Conservation (phyloP, 2,113 vertebrate species). For the Odocoileus virginianus region DNA sequence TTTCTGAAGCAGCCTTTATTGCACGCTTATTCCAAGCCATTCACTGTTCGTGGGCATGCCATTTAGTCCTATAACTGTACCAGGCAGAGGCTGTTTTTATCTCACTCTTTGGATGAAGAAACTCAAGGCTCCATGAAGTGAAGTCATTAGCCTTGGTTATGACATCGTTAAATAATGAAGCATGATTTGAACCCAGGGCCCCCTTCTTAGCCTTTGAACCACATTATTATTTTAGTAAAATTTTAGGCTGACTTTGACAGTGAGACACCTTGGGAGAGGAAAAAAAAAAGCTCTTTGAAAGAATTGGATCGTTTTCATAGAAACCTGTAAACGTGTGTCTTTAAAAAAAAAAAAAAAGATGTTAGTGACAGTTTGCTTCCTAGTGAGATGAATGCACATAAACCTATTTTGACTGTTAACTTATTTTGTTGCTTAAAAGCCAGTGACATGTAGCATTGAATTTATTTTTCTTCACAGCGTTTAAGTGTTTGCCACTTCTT, state of each 20-base stretch:
- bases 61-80: background rate
- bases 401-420: constrained; percentile 71
- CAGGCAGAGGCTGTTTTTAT: background rate
- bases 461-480: constrained; percentile 62
- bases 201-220: background rate
- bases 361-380: constrained; percentile 47
- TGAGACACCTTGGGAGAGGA: background rate
- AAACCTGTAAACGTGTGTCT: constrained; percentile 45
- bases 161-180: background rate
- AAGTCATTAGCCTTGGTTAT: background rate
- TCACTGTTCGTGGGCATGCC: accelerated
- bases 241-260: background rate
- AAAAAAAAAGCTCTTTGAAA: background rate
- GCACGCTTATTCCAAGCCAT: background rate
- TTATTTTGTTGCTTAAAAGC: constrained; percentile 45
- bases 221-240: background rate
- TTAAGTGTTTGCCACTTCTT: constrained; percentile 63
- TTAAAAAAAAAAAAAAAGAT: background rate
- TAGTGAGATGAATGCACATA: constrained; percentile 56
- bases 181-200: background rate
- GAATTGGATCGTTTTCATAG: constrained; percentile 16
- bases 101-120: background rate
- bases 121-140: background rate
- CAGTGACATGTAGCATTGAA: constrained; percentile 40
- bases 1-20: background rate